Evolutionary conservation across 2,113 vertebrate species (phyloP).

Genomic region (Amphiprion percula): DNA sequence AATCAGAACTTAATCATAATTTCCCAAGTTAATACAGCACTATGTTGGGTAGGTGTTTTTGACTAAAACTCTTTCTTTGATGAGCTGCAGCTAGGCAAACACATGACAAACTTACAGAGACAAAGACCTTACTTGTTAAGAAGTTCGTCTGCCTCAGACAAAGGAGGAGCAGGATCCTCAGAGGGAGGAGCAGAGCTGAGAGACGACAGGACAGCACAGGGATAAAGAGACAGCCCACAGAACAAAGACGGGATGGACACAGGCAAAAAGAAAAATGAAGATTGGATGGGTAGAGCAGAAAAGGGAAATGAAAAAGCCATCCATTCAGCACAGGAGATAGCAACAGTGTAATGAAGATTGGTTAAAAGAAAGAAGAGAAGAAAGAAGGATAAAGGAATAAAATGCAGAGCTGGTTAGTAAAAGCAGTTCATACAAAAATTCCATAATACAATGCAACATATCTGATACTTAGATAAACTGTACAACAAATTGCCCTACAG

Average conservation of each 20-base stretch:
- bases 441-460: constrained; percentile 30
- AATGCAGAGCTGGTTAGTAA: constrained; percentile 77
- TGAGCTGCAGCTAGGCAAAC: constrained; percentile 3
- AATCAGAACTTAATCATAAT: neutral
- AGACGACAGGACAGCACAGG: constrained; percentile 60
- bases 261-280: constrained; percentile 19
- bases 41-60: neutral
- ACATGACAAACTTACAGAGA: constrained; percentile 20
- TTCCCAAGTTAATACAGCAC: neutral
- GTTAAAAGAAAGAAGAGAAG: constrained; percentile 27
- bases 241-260: constrained; percentile 12
- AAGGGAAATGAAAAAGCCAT: constrained; percentile 7
- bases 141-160: constrained; percentile 93
- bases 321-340: constrained; percentile 14
- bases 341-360: constrained; percentile 9
- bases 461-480: neutral
- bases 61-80: neutral
- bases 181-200: constrained; percentile 86
- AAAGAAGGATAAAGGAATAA: constrained; percentile 36
- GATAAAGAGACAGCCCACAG: constrained; percentile 51
- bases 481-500: neutral
- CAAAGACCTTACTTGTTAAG: constrained; percentile 92
- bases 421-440: constrained; percentile 50
- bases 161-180: constrained; percentile 90
- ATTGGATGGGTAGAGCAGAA: constrained; percentile 26